Evolutionary conservation across 2,888 invertebrate species (phyloP).

Genomic region (Graphium colonna): DNA sequence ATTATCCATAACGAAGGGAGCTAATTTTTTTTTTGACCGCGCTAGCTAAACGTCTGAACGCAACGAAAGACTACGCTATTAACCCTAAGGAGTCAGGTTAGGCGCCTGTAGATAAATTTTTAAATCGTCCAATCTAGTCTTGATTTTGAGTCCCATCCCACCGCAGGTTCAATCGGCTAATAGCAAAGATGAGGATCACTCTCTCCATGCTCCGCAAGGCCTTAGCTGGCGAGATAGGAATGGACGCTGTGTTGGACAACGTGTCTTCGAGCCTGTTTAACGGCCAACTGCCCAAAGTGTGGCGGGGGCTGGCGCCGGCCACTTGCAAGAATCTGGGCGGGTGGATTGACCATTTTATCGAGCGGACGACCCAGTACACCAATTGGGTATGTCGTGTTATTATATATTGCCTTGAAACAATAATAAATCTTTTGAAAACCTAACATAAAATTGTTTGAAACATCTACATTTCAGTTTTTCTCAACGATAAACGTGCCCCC

Average conservation of each 20-base stretch:
- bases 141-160: no score
- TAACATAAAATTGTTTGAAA: no score
- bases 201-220: constrained; percentile 89
- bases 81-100: no score
- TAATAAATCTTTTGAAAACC: no score
- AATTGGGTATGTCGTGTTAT: constrained; percentile 81
- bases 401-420: background rate
- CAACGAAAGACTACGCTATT: no score
- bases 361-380: constrained; percentile 85
- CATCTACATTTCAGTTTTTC: no score
- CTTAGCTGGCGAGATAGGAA: constrained; percentile 94
- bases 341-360: constrained; percentile 93
- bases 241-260: constrained; percentile 92
- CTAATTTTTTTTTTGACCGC: no score
- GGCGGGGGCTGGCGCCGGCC: constrained; percentile 90
- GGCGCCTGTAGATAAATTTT: no score
- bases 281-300: constrained; percentile 89
- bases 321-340: constrained; percentile 92
- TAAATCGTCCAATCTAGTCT: no score
- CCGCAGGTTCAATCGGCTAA: constrained; percentile 87
- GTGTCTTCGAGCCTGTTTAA: constrained; percentile 91
- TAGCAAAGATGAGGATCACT: constrained; percentile 84
- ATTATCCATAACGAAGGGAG: no score
- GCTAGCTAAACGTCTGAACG: no score
- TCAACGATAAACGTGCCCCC: no score